Percentiles rank a stretch among this genome's conserved stretches.
phyloP scores from a whole-genome alignment of 2,113 vertebrate species.

The Camelus bactrianus region DNA sequence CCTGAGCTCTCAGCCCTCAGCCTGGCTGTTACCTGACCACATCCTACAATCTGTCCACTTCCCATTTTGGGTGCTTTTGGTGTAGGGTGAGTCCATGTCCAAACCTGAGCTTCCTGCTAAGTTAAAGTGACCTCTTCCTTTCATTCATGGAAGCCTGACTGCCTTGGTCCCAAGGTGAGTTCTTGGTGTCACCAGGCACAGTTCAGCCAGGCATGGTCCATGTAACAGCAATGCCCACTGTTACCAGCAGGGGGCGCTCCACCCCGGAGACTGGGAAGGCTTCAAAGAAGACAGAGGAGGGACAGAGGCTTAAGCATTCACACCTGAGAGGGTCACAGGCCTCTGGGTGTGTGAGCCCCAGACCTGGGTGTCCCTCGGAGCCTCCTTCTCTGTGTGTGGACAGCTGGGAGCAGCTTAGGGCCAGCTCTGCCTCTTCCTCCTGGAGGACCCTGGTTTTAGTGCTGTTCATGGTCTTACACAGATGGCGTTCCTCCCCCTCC shows the following conservation, averaged over 20 bases:
- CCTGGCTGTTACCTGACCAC: not conserved
- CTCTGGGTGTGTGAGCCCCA: not conserved
- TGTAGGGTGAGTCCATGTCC: not conserved
- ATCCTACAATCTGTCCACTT: conserved; percentile 15
- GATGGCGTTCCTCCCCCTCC: not conserved
- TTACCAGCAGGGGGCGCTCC: not conserved
- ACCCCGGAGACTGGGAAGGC: not conserved
- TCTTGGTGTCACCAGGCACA: not conserved
- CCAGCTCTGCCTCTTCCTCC: not conserved
- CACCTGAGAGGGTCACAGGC: not conserved
- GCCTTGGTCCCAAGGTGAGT: not conserved
- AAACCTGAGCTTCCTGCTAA: not conserved
- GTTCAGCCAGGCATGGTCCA: not conserved
- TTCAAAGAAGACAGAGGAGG: not conserved
- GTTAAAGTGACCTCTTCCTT: conserved; percentile 34
- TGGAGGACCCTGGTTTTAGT: not conserved
- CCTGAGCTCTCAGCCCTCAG: not conserved
- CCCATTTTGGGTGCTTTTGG: not conserved
- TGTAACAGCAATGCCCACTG: not conserved
- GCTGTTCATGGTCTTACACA: not conserved
- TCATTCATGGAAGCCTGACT: not conserved
- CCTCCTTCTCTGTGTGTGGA: not conserved
- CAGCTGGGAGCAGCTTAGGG: not conserved
- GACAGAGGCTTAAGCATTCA: not conserved
- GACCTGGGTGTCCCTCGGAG: not conserved